A percentile compares a stretch with the other conserved stretches of the same genome.
Evolutionary conservation across 2,797 vertebrate genomes (phyloP).

Genomic region (Leptodactylus fallax): DNA sequence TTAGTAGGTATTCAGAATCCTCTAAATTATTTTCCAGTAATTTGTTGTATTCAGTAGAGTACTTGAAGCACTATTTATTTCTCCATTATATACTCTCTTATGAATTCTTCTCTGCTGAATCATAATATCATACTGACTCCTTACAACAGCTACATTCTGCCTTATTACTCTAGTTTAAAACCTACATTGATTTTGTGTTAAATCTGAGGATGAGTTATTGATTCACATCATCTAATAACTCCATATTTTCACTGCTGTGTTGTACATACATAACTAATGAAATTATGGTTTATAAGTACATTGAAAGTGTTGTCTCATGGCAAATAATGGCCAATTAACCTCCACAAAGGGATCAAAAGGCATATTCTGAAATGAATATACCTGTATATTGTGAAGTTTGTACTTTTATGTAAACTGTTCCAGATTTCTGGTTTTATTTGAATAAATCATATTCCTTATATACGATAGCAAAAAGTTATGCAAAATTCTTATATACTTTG

Average conservation of each 20-base stretch:
- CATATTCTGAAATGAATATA: neutral
- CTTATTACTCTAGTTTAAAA: constrained; percentile 31
- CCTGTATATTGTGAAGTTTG: neutral
- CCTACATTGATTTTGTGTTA: constrained; percentile 37
- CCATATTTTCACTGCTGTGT: neutral
- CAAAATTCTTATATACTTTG: no score
- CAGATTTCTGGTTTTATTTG: neutral
- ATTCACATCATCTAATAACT: constrained; percentile 27
- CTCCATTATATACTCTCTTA: constrained; percentile 23
- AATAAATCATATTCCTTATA: neutral
- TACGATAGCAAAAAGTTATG: no score
- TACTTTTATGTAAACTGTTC: neutral
- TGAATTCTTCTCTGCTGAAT: constrained; percentile 12
- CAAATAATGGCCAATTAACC: constrained; percentile 10
- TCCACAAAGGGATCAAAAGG: neutral
- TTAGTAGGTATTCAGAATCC: neutral
- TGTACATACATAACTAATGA: constrained; percentile 5
- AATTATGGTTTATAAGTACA: neutral
- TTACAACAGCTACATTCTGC: constrained; percentile 12
- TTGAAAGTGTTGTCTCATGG: neutral
- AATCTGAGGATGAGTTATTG: constrained; percentile 20
- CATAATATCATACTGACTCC: constrained; percentile 32
- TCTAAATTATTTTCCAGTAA: constrained; percentile 19
- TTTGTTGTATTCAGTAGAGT: constrained; percentile 14
- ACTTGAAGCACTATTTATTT: constrained; percentile 29